Percentiles rank a stretch among this genome's conserved stretches.
phyloP scores from a whole-genome alignment of 2,888 invertebrate species.

The Gibbula magus region DNA sequence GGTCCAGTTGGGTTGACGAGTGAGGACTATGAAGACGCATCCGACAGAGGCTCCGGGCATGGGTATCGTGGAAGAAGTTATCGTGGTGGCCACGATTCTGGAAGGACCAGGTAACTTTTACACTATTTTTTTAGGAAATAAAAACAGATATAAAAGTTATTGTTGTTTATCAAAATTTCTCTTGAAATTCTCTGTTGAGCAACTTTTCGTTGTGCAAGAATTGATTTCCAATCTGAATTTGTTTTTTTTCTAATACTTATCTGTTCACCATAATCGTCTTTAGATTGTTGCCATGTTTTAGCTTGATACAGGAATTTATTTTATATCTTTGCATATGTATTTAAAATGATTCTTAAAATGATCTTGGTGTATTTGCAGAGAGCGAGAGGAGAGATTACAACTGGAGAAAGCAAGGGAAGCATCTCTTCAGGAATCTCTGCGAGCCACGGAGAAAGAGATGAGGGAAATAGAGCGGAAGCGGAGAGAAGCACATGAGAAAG shows the following conservation, averaged over 20 bases:
- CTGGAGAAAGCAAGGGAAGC: slow-evolving; percentile 24
- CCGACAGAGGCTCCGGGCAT: slow-evolving; percentile 27
- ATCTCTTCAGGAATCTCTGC: slow-evolving; percentile 7
- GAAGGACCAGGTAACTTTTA: not conserved
- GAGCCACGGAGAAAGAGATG: slow-evolving; percentile 14
- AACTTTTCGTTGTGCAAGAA: too few relatives aligned
- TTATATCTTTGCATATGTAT: too few relatives aligned
- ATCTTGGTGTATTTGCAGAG: not conserved
- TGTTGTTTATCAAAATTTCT: too few relatives aligned
- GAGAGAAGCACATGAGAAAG: slow-evolving; percentile 5
- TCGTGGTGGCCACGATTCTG: not conserved
- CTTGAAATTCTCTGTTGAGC: too few relatives aligned
- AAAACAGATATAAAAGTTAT: too few relatives aligned
- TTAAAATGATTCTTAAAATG: too few relatives aligned
- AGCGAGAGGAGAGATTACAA: slow-evolving; percentile 11
- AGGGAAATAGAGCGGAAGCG: slow-evolving; percentile 15
- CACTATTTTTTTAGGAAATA: too few relatives aligned
- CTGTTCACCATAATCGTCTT: too few relatives aligned
- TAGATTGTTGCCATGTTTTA: too few relatives aligned
- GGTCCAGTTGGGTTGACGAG: slow-evolving; percentile 27
- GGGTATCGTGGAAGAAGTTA: not conserved
- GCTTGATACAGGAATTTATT: too few relatives aligned
- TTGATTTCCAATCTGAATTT: too few relatives aligned
- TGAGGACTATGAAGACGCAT: slow-evolving; percentile 45
- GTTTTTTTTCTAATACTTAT: too few relatives aligned